These are phyloP conservation scores for Tridacna crocea DNA, from an alignment of 2,888 invertebrate genomes.

Conservation along the genomic window DNA sequence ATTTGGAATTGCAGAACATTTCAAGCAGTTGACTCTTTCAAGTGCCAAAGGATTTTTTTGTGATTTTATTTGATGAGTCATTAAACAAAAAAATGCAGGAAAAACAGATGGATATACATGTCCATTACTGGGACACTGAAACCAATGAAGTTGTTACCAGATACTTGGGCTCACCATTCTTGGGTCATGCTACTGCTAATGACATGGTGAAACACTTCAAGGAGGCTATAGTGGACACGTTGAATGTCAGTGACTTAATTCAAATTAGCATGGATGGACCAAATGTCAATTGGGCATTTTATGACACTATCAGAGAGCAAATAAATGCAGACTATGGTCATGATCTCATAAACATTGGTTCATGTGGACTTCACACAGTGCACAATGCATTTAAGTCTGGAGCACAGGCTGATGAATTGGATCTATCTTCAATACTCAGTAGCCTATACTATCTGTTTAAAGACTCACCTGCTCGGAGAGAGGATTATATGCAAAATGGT, in stretches of 20 bases:
- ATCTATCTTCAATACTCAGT: conserved; percentile 62
- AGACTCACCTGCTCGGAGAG: conserved; percentile 12
- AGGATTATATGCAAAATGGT: conserved; percentile 7
- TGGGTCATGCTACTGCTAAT: conserved; percentile 31
- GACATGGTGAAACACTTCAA: conserved; percentile 28
- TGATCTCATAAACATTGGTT: conserved; percentile 49
- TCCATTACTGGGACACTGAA: conserved; percentile 49
- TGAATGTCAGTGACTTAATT: conserved; percentile 29
- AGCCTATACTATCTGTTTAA: conserved; percentile 28
- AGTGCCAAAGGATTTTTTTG: conserved; percentile 18
- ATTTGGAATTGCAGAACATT: neutral
- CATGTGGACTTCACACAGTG: conserved; percentile 47
- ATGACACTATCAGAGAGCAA: conserved; percentile 13
- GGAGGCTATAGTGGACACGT: neutral
- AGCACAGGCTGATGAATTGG: conserved; percentile 27
- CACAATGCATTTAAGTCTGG: conserved; percentile 39
- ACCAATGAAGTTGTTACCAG: conserved; percentile 38
- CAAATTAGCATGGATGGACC: conserved; percentile 53
- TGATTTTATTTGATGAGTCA: conserved; percentile 54
- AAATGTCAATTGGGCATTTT: conserved; percentile 49
- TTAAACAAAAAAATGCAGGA: conserved; percentile 57
- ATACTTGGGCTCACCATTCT: conserved; percentile 49
- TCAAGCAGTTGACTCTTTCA: conserved; percentile 1
- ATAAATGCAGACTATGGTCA: conserved; percentile 20
- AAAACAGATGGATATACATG: conserved; percentile 63